Conservation (phyloP, 2,888 invertebrate genomes). For the Creontiades dilutus region DNA sequence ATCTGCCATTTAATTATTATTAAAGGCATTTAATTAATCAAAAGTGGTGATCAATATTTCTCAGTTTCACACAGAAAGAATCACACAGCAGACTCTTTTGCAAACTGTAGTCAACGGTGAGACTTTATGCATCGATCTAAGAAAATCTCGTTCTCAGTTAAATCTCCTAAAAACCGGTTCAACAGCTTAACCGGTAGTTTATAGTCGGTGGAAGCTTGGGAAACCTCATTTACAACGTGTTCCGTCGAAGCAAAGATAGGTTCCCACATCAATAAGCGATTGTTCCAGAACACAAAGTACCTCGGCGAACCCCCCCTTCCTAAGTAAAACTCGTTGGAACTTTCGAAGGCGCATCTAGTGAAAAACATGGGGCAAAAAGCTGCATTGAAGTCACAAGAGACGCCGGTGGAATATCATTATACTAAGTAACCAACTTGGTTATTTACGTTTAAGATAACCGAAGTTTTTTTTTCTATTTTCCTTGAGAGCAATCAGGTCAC, state of each 20-base stretch:
- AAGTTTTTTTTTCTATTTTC: background rate
- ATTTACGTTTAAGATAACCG: background rate
- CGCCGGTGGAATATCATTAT: constrained; percentile 9
- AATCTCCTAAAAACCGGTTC: background rate
- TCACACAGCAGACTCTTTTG: too few species aligned
- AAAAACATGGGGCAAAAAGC: constrained; percentile 40
- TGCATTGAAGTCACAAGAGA: background rate
- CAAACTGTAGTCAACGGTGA: too few species aligned
- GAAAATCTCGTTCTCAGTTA: background rate
- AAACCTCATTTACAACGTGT: constrained; percentile 20
- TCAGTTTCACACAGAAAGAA: too few species aligned
- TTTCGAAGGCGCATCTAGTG: background rate
- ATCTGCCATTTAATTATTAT: too few species aligned
- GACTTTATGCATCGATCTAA: background rate
- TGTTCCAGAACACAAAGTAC: constrained; percentile 2
- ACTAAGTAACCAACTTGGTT: background rate
- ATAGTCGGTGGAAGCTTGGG: background rate
- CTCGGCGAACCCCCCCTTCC: background rate
- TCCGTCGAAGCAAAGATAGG: constrained; percentile 7
- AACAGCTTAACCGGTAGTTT: background rate
- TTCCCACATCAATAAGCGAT: constrained; percentile 41
- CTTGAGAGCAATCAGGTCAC: background rate
- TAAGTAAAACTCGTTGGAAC: constrained; percentile 16
- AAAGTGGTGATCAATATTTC: too few species aligned
- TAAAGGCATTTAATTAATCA: too few species aligned